A percentile compares a stretch with the other conserved stretches of the same genome.
These are phyloP conservation scores for Antitype chi DNA, from an alignment of 2,888 invertebrate genomes.

Conservation along the genomic window DNA sequence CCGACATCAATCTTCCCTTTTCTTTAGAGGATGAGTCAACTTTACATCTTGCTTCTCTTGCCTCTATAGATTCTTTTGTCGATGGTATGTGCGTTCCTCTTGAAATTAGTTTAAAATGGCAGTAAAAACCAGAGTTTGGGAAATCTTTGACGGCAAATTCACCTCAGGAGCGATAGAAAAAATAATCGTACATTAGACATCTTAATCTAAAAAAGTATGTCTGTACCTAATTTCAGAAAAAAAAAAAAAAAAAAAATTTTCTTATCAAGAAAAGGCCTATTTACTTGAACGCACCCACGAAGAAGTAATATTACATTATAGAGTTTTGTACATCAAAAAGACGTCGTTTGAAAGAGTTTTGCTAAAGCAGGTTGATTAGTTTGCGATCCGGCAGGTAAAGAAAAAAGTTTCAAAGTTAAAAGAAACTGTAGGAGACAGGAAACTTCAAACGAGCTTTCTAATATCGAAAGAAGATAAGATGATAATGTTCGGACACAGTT, in stretches of 20 bases:
- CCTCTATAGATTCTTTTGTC: background rate
- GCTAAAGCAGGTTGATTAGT: conserved; percentile 68
- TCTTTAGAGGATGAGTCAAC: too few relatives aligned
- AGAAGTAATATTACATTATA: conserved; percentile 64
- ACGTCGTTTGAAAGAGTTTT: conserved; percentile 64
- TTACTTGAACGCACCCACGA: conserved; percentile 22
- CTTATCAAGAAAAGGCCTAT: background rate
- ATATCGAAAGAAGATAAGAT: conserved; percentile 56
- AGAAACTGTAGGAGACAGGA: conserved; percentile 37
- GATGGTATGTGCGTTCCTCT: background rate
- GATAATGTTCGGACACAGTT: conserved; percentile 53
- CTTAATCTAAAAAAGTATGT: background rate
- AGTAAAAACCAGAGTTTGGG: background rate
- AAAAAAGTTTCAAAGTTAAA: conserved; percentile 62
- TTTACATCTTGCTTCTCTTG: too few relatives aligned
- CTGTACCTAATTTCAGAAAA: background rate
- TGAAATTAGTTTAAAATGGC: background rate
- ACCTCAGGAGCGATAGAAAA: background rate
- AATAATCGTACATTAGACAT: background rate
- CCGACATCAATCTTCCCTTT: too few relatives aligned
- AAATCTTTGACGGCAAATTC: background rate
- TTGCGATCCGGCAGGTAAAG: conserved; percentile 62
- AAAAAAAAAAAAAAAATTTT: background rate
- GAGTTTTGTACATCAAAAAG: conserved; percentile 66
- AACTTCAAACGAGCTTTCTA: conserved; percentile 46